Percentiles rank a stretch among this genome's conserved stretches.
phyloP scores from a whole-genome alignment of 2,797 vertebrate species.

The Enoplosus armatus region DNA sequence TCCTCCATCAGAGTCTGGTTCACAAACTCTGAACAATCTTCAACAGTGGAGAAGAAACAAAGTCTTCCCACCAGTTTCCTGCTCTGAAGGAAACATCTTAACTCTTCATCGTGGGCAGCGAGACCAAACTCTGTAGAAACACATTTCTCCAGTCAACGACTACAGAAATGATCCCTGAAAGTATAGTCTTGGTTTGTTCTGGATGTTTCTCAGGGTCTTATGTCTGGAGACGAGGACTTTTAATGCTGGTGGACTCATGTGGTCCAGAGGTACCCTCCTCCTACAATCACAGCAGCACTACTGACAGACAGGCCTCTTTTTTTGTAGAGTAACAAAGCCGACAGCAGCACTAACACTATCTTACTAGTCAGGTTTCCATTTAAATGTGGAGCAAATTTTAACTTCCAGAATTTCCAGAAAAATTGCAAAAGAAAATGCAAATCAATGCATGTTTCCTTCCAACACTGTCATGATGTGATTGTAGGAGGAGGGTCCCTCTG shows the following conservation, averaged over 20 bases:
- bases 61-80: constrained; percentile 23
- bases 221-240: background rate
- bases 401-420: too few species aligned
- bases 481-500: background rate
- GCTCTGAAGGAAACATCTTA: constrained; percentile 30
- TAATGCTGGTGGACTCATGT: background rate
- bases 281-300: too few species aligned
- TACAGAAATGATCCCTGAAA: constrained; percentile 31
- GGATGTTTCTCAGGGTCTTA: constrained; percentile 2
- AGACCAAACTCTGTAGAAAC: constrained; percentile 16
- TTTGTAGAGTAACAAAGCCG: too few species aligned
- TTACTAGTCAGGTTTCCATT: too few species aligned
- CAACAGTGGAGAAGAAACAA: constrained; percentile 21
- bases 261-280: background rate
- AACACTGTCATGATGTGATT: too few species aligned
- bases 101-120: constrained; percentile 15
- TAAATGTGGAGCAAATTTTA: too few species aligned
- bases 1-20: background rate
- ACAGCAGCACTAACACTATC: too few species aligned
- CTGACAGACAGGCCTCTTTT: too few species aligned
- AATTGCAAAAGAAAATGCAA: too few species aligned
- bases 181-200: constrained; percentile 17
- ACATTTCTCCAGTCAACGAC: constrained; percentile 18
- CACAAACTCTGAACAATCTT: constrained; percentile 10
- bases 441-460: too few species aligned